Base-by-base conservation (phyloP, 1,140 invertebrate species). In the Branchinecta lynchi region DNA sequence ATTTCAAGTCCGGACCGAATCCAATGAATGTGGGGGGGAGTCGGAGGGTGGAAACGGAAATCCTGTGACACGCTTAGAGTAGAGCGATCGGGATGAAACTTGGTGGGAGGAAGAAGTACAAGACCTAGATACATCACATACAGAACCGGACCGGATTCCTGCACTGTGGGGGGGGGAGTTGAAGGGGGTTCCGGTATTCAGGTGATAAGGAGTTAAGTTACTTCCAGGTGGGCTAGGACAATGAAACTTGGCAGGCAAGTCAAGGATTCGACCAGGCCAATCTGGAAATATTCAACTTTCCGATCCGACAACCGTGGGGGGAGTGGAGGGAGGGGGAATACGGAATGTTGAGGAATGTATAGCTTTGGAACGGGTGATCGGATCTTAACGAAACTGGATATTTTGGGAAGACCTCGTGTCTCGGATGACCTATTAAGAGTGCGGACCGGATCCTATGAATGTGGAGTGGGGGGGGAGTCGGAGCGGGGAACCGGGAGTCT, bases 101-200 rank as follows among this genome's bases (percentile, higher is more conserved):
- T 51, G 46, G n/a, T 51, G 46, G 46, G 46, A 51, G n/a, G 46
- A 51, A 51, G 9, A 51, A 51, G 46, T n/a, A 51, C 46, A 51
- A 51, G 46, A 9, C n/a, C n/a, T n/a, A 51, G 46, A 51, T 51
- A 51, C n/a, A n/a, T 51, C 9, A 51, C n/a, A 9, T 9, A 51
- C 46, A 51, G 9, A 51, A 51, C 46, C n/a, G 46, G 46, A 51
- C 9, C 46, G n/a, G 46, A 51, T 51, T n/a, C 46, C 9, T 9
- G 9, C 46, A 9, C 9, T 51, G 9, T 51, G 46, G 46, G 46
- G 46, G 46, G n/a, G n/a, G n/a, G n/a, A 51, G 46, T 51, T 51
- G 46, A n/a, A n/a, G 46, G 46, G 9, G n/a, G 9, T 51, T 51
- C 46, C 46, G n/a, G 46, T 51, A n/a, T n/a, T 51, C n/a, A 9